Evolutionary conservation across 2,888 invertebrate genomes (phyloP), one percentile per base, ranked within the genome.

Genomic region (Pherbina coryleti): DNA sequence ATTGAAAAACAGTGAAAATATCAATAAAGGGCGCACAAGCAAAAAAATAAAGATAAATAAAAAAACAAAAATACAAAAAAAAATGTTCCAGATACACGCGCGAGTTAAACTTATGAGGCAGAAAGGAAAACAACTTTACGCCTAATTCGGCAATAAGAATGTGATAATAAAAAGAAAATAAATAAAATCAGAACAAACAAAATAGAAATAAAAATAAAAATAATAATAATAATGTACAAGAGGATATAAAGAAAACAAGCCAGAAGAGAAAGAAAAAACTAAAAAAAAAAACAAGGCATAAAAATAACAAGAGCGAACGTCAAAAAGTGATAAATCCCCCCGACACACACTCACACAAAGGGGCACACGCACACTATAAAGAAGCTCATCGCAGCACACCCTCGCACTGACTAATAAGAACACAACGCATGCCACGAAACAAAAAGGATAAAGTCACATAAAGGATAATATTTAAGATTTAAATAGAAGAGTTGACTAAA

Each of bases 91-190:
- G 28, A 22, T 22, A 22, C 60, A 28, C 60, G 22, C 60, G 84
- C 85, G 84, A 86, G 85, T 85, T 85, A 85, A 85, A 85, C 85
- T 86, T 86, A 86, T 85, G 85, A 85, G 85, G 84, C 85, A 86
- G 86, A 85, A 85, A 86, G 85, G 66, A 66, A 66, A 66, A 85
- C 85, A 85, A 85, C 85, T 85, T 85, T 66, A 51, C 83, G 82
- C 83, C 85, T 84, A 84, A 84, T 85, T 83, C 83, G 78, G 67
- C 82, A 83, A 79, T 77, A 77, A 77, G 77, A 60, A 44, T 25
- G 51, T n/a, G 51, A 55, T 28, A 55, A 31, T 49, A 69, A 22
- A 69, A 69, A 49, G 7, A 31, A 71, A 71, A 71, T 71, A 53
- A 71, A 53, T 28, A 37, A 71, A 71, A 71, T 71, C 60, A 60